phyloP scores from a whole-genome alignment of 2,113 vertebrate species.

The Campylomormyrus numenius region DNA sequence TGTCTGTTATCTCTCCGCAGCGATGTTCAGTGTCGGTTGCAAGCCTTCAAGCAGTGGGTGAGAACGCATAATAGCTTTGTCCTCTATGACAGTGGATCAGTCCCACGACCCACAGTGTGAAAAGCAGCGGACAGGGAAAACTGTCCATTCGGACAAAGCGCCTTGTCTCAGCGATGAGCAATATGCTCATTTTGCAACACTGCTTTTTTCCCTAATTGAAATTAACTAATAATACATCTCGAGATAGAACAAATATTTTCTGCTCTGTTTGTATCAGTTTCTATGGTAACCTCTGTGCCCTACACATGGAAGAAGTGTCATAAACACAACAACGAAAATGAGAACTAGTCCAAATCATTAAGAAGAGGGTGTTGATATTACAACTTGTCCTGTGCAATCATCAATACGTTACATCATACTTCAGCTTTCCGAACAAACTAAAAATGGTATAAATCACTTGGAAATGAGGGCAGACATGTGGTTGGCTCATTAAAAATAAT shows the following conservation, averaged over 20 bases:
- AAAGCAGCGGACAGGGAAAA: background rate
- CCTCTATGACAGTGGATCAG: background rate
- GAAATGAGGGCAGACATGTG: background rate
- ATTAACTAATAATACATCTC: background rate
- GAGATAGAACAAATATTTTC: background rate
- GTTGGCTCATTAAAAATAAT: background rate
- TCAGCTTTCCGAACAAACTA: background rate
- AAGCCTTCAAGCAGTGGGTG: background rate
- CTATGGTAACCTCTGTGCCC: background rate
- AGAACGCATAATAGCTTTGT: background rate
- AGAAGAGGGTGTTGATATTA: background rate
- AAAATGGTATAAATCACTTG: background rate
- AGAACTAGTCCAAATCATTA: background rate
- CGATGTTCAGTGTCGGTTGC: background rate
- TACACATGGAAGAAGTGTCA: background rate
- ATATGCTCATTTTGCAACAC: background rate
- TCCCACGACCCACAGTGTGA: background rate
- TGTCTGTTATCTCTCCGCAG: background rate
- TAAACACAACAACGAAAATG: background rate
- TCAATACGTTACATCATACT: background rate
- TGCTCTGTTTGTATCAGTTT: background rate
- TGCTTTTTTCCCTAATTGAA: background rate
- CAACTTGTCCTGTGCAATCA: background rate
- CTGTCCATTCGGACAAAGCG: background rate
- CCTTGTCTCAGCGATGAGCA: background rate